Evolutionary conservation across 2,888 invertebrate genomes (phyloP), one percentile per base, ranked within the genome.

Genomic region (Cordylochernes scorpioides): DNA sequence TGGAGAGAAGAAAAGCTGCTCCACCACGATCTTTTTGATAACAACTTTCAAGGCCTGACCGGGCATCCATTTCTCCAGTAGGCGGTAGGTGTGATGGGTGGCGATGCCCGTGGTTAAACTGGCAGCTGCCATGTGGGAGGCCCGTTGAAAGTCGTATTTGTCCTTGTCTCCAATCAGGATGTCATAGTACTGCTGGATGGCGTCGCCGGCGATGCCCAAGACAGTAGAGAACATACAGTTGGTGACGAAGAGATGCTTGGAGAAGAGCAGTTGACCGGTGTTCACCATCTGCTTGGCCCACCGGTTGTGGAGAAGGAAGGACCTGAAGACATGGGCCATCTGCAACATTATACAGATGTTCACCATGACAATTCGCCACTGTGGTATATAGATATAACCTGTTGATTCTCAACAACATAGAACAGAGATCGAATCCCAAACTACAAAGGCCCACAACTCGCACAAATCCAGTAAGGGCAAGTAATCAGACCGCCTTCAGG

Each of bases 81-180:
- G 58, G 32, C 63, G 61, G 49, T 86, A 86, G 78, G 82, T 84
- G 49, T 68, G 67, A 49, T 86, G 86, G 45, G 73, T 72, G 16
- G 77, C 57, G 6, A 72, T 51, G 15, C 82, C 84, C 4, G 77
- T 65, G 3, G 68, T 62, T 26, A 67, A 54, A 3, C 82, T 84
- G 6, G 74, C 69, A 16, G 67, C 51, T 4, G 68, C 65, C 71
- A 84, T 78, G 35, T 77, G 67, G 12, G 52, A 49, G 1, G 74
- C 72, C 34, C 84, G 61, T 13, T 45, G 12, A 40, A 29, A 21
- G 64, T 61, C 55, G 44, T 44, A 45, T 2, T 28, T 17, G 5
- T 35, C 33, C 26, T 44, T 40, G 14, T 44, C 38, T n/a, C 44
- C 42, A 2, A 38, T 42, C 4, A 38, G 17, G 3, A 47, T 44